Evolutionary conservation across 2,797 vertebrate genomes (phyloP).

Genomic region (Spondyliosoma cantharus): DNA sequence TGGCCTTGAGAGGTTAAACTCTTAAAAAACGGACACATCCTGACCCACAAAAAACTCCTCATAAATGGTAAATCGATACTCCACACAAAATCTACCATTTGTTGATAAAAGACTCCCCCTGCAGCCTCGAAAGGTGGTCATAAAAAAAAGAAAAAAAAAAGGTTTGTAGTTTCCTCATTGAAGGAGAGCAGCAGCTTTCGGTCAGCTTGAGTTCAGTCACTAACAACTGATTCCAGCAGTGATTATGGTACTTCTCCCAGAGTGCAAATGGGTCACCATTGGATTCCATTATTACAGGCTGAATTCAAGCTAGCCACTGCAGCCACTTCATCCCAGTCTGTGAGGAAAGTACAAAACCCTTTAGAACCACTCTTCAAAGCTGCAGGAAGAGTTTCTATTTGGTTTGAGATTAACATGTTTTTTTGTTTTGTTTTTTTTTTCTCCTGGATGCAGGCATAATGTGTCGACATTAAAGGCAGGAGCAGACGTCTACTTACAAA

Average conservation of each 20-base stretch:
- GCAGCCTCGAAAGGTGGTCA: background rate
- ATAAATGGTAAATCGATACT: conserved; percentile 7
- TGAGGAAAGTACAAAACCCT: conserved; percentile 1
- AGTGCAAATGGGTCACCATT: conserved; percentile 19
- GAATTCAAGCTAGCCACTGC: background rate
- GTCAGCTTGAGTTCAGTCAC: conserved; percentile 12
- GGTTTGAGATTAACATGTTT: background rate
- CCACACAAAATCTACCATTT: background rate
- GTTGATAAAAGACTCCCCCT: background rate
- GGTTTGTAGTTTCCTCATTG: conserved; percentile 7
- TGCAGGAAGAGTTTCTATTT: background rate
- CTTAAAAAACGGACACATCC: background rate
- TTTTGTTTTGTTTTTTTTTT: background rate
- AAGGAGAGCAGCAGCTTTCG: conserved; percentile 8
- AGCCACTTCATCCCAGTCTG: background rate
- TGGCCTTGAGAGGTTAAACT: background rate
- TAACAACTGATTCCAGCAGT: conserved; percentile 5
- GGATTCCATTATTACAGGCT: background rate
- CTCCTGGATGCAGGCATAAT: background rate
- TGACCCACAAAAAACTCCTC: conserved; percentile 7
- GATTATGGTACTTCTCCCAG: background rate
- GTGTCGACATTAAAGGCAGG: background rate
- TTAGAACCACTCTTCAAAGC: background rate
- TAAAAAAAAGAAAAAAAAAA: background rate
- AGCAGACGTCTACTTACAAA: background rate